Evolutionary conservation across 2,113 vertebrate species (phyloP).

Genomic region (Grantiella picta): DNA sequence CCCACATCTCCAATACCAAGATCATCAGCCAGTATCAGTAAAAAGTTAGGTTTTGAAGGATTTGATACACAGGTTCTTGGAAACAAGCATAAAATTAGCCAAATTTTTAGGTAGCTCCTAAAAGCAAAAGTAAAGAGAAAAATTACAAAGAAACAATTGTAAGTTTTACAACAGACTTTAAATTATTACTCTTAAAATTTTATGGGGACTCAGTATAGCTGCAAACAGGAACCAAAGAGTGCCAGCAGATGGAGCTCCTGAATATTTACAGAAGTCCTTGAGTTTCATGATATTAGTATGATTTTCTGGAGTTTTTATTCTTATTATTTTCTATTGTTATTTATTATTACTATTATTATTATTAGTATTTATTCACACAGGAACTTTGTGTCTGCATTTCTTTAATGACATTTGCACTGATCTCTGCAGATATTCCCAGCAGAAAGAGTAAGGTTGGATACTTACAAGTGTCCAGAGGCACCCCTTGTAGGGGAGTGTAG

Average conservation of each 20-base stretch:
- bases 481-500: rapidly evolving
- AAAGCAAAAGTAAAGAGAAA: not conserved
- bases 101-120: not conserved
- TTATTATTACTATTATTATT: not conserved
- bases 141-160: not conserved
- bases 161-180: not conserved
- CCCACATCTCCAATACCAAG: constrained; percentile 86
- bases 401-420: not conserved
- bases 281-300: not conserved
- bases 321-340: not conserved
- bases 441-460: not conserved
- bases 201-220: not conserved
- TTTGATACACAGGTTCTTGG: not conserved
- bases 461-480: not conserved
- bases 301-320: not conserved
- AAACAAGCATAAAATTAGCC: not conserved
- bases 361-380: not conserved
- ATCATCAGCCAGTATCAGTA: constrained; percentile 84
- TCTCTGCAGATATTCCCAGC: not conserved
- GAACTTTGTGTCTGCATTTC: not conserved
- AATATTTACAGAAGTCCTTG: not conserved
- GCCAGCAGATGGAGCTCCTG: constrained; percentile 38
- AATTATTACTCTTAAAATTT: not conserved
- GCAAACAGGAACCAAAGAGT: not conserved
- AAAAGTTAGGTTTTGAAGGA: constrained; percentile 76